Evolutionary conservation across 2,888 invertebrate genomes (phyloP).

Genomic region (Pachymerium ferrugineum): DNA sequence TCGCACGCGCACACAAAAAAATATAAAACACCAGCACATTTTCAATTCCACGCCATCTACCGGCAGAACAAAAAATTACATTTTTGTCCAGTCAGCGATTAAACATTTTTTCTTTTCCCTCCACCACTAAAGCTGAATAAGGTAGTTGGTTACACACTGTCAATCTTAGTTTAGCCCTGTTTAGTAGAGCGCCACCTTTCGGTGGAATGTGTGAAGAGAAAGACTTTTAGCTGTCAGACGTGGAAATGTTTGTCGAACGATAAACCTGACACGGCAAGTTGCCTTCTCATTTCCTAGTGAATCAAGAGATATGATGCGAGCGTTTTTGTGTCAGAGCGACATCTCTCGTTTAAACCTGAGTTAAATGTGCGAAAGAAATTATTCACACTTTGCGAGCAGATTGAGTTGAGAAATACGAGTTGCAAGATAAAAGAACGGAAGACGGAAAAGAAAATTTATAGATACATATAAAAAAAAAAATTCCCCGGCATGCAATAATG

Average conservation of each 20-base stretch:
- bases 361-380: slow-evolving; percentile 23
- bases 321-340: no score
- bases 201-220: neutral
- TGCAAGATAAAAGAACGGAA: neutral
- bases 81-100: no score
- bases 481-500: no score
- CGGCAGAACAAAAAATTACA: no score
- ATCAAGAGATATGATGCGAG: slow-evolving; percentile 23
- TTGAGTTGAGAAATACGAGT: no score
- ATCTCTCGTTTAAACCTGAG: neutral
- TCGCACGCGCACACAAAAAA: neutral
- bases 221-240: slow-evolving; percentile 5
- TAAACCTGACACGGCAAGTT: neutral
- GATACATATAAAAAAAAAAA: neutral
- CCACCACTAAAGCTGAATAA: no score
- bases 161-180: slow-evolving; percentile 5
- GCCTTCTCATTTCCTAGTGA: neutral
- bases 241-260: slow-evolving; percentile 8
- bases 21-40: no score
- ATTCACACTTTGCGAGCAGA: slow-evolving; percentile 4
- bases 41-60: no score
- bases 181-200: neutral
- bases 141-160: neutral
- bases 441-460: neutral
- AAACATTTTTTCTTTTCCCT: no score